Percentiles rank a stretch among this genome's conserved stretches.
phyloP scores from a whole-genome alignment of 2,113 vertebrate genomes.

The Tretioscincus oriximinensis region DNA sequence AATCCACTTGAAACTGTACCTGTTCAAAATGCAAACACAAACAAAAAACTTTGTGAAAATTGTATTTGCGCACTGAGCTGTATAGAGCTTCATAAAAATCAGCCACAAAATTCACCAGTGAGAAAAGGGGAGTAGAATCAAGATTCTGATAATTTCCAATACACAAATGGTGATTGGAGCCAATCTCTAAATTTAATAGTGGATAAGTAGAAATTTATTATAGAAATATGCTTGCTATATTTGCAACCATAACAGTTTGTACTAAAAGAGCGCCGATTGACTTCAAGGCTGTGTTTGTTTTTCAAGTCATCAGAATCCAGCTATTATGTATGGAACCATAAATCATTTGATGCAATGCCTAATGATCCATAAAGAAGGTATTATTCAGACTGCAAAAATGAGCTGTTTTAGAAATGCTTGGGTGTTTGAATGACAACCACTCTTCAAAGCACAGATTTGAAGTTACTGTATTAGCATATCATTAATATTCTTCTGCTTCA shows the following conservation, averaged over 20 bases:
- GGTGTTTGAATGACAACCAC: slow-evolving; percentile 2
- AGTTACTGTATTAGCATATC: slow-evolving; percentile 3
- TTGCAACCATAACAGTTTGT: not conserved
- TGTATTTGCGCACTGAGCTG: too few relatives aligned
- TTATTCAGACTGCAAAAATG: slow-evolving; percentile 23
- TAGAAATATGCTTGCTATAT: not conserved
- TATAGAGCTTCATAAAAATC: too few relatives aligned
- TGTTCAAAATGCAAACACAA: too few relatives aligned
- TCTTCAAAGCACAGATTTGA: slow-evolving; percentile 22
- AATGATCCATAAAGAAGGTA: slow-evolving; percentile 12
- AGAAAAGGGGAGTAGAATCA: too few relatives aligned
- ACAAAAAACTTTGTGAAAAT: too few relatives aligned
- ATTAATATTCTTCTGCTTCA: not conserved
- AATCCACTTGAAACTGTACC: too few relatives aligned
- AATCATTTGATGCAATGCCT: not conserved
- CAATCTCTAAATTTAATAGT: not conserved
- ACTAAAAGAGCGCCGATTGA: slow-evolving; percentile 7
- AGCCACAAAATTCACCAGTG: too few relatives aligned
- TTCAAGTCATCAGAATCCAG: slow-evolving; percentile 6
- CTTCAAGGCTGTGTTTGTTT: slow-evolving; percentile 7
- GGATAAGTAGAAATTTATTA: not conserved
- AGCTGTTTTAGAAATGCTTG: not conserved
- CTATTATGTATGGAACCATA: slow-evolving; percentile 11
- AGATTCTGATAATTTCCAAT: too few relatives aligned
- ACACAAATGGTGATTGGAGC: too few relatives aligned